Base-by-base conservation (phyloP, 1,140 invertebrate genomes). In the Drosophila virilis region DNA sequence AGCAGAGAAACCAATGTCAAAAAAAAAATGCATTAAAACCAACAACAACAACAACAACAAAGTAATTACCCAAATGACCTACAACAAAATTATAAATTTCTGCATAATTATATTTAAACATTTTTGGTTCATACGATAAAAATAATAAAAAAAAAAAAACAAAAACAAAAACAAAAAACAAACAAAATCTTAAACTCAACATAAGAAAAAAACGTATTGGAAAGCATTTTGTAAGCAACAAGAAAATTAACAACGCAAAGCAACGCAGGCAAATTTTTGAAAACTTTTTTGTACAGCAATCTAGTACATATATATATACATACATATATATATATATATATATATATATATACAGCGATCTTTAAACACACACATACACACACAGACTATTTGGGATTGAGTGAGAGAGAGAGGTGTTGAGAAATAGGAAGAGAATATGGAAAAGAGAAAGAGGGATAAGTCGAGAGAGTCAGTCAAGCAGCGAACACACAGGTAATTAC, bases 61-160 rank as follows among this genome's bases (percentile, higher is more conserved):
- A 66, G 55, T 74, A 77, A 79, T 66, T 77, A 69, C 69, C 69
- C 65, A 51, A 50, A 72, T 73, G 32, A 68, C 67, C 67, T 70
- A 82, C 79, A 82, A 86, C 61, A 80, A 88, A 80, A 89, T 80
- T 89, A 89, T 80, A 83, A 78, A 89, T 80, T 83, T 89, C 77
- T 88, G 77, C 84, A 88, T 89, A 89, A 88, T 89, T 88, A 89
- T 88, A 89, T 80, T 89, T 89, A 84, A 89, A 77, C 69, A 77
- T 71, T 82, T 86, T 88, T 88, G 84, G 83, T 88, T 88, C 75
- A 88, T 89, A 89, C 79, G 84, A 88, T 77, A 89, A 70, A 81
- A 78, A 82, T 59, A 74, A 82, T 82, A 78, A 17, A 17, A 17
- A 17, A 17, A 17, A 17, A 46, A 64, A 70, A 74, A 73, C 73